phyloP scores from a whole-genome alignment of 1,140 invertebrate species.

The Prorops nasuta region DNA sequence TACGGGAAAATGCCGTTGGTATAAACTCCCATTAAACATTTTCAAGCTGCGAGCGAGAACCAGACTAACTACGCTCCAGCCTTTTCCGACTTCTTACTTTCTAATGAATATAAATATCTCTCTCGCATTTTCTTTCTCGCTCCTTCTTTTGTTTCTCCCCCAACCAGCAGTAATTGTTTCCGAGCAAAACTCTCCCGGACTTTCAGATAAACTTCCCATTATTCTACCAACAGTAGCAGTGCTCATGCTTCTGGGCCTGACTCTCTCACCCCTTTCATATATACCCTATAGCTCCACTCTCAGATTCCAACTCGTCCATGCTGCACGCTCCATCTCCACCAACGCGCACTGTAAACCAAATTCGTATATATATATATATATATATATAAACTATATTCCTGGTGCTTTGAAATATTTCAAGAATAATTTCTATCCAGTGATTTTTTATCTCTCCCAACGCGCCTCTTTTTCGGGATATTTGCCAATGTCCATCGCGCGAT shows the following conservation, averaged over 20 bases:
- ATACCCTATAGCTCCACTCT: not conserved
- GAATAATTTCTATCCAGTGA: too few relatives aligned
- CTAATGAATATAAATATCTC: constrained; percentile 40
- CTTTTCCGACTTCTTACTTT: constrained; percentile 31
- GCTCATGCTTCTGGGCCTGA: not conserved
- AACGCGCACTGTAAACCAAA: too few relatives aligned
- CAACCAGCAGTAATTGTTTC: constrained; percentile 29
- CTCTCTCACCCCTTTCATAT: constrained; percentile 3
- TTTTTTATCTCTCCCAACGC: too few relatives aligned
- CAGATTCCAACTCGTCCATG: not conserved
- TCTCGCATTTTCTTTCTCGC: not conserved
- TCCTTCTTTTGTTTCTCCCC: not conserved
- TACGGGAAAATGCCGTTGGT: constrained; percentile 15
- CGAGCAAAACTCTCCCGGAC: constrained; percentile 29
- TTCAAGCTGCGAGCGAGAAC: constrained; percentile 23
- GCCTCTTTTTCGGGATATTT: too few relatives aligned
- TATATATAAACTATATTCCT: too few relatives aligned
- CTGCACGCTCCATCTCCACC: not conserved
- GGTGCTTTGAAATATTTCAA: too few relatives aligned
- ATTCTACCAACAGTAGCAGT: constrained; percentile 27
- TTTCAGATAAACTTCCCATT: constrained; percentile 35
- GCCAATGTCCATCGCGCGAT: too few relatives aligned
- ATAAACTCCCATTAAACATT: constrained; percentile 30
- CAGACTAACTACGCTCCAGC: constrained; percentile 14
- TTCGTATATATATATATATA: too few relatives aligned